Base-by-base conservation (phyloP, 2,797 vertebrate species). In the Takifugu rubripes region DNA sequence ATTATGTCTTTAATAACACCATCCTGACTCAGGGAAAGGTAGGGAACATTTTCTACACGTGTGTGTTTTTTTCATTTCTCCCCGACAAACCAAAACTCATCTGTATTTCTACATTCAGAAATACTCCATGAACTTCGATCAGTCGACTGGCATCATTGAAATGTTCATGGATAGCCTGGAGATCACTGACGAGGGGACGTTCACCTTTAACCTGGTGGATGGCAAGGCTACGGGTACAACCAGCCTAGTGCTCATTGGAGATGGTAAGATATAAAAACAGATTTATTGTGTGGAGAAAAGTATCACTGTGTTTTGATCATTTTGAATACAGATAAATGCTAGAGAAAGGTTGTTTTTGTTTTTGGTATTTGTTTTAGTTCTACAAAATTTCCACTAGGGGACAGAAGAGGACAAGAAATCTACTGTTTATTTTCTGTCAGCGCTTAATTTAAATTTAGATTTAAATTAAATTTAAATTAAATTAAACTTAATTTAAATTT, bases 161-260 rank as follows among this genome's bases (percentile, higher is more conserved):
- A 94, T 99, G 95, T 93, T 93, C 75, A 98, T 98, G 96, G 96
- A 99, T 71, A 95, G 89, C 45, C 88, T 99, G 48, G 94, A 95
- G 74, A 90, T 96, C 54, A 93, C 90, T 0, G 96, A 99, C 72
- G 97, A 99, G 85, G 97, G 97, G 61, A 97, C 96, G 0, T 99
- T 94, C 51, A 97, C 96, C 40, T 98, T 99, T 78, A 94, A 98
- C 75, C 87, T 99, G 66, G 93, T 97, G 57, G 97, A 99, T 69
- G 96, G 97, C 64, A 99, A 94, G 86, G 96, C 95, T 48, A 96
- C 93, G 36, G 96, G 94, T 16, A 93, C 95, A 10, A 98, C 96
- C 61, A 99, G 95, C 49, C 89, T 97, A 68, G 97, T 99, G 75
- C 92, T 99, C 66, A 97, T 99, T 55, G 96, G 94, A 65, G 94